A percentile compares a stretch with the other conserved stretches of the same genome.
These are phyloP conservation scores for Phrynocephalus forsythii DNA, from an alignment of 2,797 vertebrate species.

Conservation along the genomic window DNA sequence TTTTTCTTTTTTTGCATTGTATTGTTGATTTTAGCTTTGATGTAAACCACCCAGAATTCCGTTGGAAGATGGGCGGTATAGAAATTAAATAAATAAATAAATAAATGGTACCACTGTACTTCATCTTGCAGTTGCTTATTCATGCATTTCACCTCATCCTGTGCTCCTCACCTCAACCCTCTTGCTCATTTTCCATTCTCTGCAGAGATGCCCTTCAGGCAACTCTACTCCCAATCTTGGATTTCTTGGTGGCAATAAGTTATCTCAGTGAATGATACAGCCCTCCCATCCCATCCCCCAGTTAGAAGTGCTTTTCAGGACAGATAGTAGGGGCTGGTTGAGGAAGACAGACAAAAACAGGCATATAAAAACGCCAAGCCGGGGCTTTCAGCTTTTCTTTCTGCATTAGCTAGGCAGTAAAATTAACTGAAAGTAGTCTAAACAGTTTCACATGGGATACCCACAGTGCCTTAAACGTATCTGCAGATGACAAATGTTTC, in stretches of 20 bases:
- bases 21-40: no score
- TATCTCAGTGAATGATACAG: constrained; percentile 13
- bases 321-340: constrained; percentile 22
- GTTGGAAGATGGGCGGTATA: no score
- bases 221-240: constrained; percentile 1
- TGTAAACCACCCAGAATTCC: no score
- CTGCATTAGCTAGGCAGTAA: neutral
- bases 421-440: constrained; percentile 49
- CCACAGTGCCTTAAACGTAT: constrained; percentile 43
- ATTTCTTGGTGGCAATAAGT: constrained; percentile 9
- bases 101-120: no score
- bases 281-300: neutral
- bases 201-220: neutral
- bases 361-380: constrained; percentile 29
- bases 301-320: constrained; percentile 14
- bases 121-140: constrained; percentile 1
- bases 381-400: constrained; percentile 47
- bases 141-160: neutral
- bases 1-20: no score
- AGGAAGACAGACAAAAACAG: constrained; percentile 13
- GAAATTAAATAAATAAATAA: no score
- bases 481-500: constrained; percentile 43
- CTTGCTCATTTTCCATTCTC: neutral
- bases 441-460: constrained; percentile 51
- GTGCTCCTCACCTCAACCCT: neutral